These are phyloP conservation scores for Pseudonaja textilis DNA, from an alignment of 2,113 vertebrate genomes.

Conservation along the genomic window DNA sequence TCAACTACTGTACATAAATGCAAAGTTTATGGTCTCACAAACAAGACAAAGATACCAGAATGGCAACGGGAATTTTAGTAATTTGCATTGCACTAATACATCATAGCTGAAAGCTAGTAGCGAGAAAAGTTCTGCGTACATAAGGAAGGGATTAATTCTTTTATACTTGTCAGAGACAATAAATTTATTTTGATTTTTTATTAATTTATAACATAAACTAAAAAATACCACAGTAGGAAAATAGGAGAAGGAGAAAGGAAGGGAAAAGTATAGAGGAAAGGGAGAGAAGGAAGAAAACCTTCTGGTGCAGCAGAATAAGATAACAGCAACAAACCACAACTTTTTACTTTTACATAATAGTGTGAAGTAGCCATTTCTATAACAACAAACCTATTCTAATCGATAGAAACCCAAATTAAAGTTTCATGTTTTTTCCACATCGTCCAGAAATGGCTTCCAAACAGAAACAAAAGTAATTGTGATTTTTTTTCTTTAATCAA, in stretches of 20 bases:
- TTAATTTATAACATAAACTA: background rate
- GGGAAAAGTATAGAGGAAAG: background rate
- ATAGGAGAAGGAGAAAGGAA: background rate
- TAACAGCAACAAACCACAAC: background rate
- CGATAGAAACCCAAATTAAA: background rate
- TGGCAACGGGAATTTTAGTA: background rate
- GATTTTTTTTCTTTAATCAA: background rate
- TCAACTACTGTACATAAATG: background rate
- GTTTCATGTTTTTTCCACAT: background rate
- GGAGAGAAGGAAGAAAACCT: background rate
- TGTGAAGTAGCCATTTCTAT: background rate
- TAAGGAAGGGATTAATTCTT: slow-evolving; percentile 30
- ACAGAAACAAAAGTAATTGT: background rate
- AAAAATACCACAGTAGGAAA: background rate
- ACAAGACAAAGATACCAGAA: background rate
- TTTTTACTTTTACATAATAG: background rate
- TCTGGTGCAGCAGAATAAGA: background rate
- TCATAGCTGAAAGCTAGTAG: slow-evolving; percentile 40
- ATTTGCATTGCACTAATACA: background rate
- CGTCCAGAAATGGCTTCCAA: background rate
- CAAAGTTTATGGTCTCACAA: background rate
- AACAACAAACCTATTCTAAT: background rate
- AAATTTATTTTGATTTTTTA: background rate
- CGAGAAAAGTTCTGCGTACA: slow-evolving; percentile 13
- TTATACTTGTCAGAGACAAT: background rate